Evolutionary conservation across 2,888 invertebrate genomes (phyloP).

Genomic region (Acanthosepion pharaonis): DNA sequence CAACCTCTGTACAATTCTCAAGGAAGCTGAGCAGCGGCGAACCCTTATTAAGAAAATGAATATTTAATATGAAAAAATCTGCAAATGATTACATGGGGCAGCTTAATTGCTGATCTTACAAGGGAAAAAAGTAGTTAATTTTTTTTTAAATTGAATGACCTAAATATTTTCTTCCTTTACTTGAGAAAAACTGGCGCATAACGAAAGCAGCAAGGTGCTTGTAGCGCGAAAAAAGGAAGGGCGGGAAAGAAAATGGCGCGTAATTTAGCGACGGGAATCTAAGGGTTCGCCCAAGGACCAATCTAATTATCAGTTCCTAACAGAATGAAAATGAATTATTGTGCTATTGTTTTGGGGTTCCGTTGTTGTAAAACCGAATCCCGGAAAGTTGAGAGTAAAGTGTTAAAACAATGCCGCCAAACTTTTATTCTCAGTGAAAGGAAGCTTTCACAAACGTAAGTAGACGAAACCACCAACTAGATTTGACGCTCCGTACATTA

Average conservation of each 20-base stretch:
- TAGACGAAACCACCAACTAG: not conserved
- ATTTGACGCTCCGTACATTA: not conserved
- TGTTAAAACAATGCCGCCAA: slow-evolving; percentile 17
- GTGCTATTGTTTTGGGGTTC: slow-evolving; percentile 15
- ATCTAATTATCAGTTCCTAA: slow-evolving; percentile 33
- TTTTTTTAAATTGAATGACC: slow-evolving; percentile 8
- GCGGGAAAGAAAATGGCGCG: not conserved
- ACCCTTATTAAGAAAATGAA: slow-evolving; percentile 23
- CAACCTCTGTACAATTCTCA: not conserved
- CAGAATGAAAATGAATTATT: not conserved
- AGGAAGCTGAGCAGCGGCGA: not conserved
- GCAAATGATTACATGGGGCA: slow-evolving; percentile 16
- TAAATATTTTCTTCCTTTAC: not conserved
- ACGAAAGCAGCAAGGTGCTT: not conserved
- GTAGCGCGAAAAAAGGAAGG: not conserved
- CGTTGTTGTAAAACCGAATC: not conserved
- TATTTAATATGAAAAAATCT: slow-evolving; percentile 33
- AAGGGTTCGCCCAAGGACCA: not conserved
- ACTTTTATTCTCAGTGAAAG: not conserved
- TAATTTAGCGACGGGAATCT: slow-evolving; percentile 9
- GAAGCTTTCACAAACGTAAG: not conserved
- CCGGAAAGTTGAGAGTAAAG: not conserved
- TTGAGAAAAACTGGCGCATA: not conserved
- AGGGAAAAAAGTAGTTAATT: not conserved
- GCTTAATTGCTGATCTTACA: not conserved